Evolutionary conservation across 2,113 vertebrate genomes (phyloP).

Genomic region (Myotis brandtii): DNA sequence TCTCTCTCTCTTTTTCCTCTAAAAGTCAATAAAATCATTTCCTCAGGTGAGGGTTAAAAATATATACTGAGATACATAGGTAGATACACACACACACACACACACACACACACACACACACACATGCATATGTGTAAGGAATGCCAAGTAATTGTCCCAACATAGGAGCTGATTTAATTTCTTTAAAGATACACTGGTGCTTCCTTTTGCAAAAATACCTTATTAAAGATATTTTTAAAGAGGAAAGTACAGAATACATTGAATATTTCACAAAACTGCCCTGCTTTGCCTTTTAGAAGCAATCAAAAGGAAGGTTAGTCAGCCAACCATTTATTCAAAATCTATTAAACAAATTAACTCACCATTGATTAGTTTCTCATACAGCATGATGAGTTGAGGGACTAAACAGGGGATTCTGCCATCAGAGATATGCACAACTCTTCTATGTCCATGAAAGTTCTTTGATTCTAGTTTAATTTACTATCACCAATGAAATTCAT

Average conservation of each 20-base stretch:
- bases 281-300: conserved; percentile 10
- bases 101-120: not conserved
- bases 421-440: conserved; percentile 22
- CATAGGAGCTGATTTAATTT: not conserved
- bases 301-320: conserved; percentile 15
- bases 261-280: not conserved
- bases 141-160: accelerated
- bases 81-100: not conserved
- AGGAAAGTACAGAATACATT: not conserved
- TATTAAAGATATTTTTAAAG: not conserved
- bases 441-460: not conserved
- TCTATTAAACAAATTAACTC: conserved; percentile 67
- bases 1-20: not conserved
- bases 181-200: not conserved
- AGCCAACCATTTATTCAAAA: conserved; percentile 63
- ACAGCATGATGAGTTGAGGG: not conserved
- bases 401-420: not conserved
- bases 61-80: not conserved
- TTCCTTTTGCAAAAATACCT: not conserved
- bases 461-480: conserved; percentile 32
- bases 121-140: not conserved
- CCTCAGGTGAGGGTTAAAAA: not conserved
- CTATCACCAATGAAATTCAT: conserved; percentile 1
- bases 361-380: conserved; percentile 52
- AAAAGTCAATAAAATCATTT: not conserved